Evolutionary conservation across 2,113 vertebrate species (phyloP).

Genomic region (Heptranchias perlo): DNA sequence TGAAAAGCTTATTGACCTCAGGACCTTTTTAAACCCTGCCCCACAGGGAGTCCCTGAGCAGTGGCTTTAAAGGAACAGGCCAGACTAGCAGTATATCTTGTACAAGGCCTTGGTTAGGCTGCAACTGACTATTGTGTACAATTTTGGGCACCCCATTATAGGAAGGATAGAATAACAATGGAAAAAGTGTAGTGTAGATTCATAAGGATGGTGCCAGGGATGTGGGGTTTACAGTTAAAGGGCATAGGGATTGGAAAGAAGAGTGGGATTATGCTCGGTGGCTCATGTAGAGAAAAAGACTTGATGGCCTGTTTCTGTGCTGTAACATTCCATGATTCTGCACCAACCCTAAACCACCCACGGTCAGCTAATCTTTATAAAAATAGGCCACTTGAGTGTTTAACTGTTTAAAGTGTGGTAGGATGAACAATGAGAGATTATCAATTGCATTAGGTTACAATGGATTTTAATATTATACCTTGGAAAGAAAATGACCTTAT

Average conservation of each 20-base stretch:
- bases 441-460: background rate
- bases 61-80: background rate
- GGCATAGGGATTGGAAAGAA: background rate
- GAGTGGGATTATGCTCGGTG: background rate
- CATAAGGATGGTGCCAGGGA: background rate
- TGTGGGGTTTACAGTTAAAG: background rate
- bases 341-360: background rate
- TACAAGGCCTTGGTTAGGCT: background rate
- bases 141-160: background rate
- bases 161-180: background rate
- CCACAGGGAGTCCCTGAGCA: background rate
- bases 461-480: background rate
- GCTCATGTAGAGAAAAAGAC: background rate
- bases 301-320: background rate
- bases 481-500: background rate
- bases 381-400: background rate
- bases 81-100: background rate
- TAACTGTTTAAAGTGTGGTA: background rate
- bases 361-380: too few relatives aligned
- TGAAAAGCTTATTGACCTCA: background rate
- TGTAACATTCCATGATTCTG: background rate
- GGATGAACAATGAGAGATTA: background rate
- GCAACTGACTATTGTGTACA: background rate
- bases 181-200: background rate
- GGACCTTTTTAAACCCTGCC: background rate